Evolutionary conservation across 2,797 vertebrate species (phyloP).

Genomic region (Numenius phaeopus): DNA sequence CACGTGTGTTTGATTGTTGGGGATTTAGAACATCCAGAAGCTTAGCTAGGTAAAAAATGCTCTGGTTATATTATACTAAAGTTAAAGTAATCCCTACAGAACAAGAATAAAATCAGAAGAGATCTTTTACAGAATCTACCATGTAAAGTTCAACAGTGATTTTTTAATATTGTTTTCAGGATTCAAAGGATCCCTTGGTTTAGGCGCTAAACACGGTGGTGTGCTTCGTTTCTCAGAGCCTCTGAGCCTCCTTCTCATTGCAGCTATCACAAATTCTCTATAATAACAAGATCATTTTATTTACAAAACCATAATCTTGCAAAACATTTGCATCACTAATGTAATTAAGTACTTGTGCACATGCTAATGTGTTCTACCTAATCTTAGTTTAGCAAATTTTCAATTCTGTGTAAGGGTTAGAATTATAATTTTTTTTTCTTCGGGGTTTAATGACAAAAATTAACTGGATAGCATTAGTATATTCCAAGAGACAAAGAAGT

Average conservation of each 20-base stretch:
- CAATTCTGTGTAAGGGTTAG: slow-evolving; percentile 32
- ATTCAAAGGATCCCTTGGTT: slow-evolving; percentile 19
- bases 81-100: slow-evolving; percentile 42
- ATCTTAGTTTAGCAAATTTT: slow-evolving; percentile 74
- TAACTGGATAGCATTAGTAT: slow-evolving; percentile 17
- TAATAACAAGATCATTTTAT: slow-evolving; percentile 77
- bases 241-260: slow-evolving; percentile 57
- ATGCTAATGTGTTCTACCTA: slow-evolving; percentile 67
- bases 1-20: slow-evolving; percentile 28
- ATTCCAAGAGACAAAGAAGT: slow-evolving; percentile 44
- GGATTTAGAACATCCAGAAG: slow-evolving; percentile 61
- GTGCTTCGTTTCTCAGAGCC: slow-evolving; percentile 49
- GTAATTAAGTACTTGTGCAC: slow-evolving; percentile 77
- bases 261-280: slow-evolving; percentile 71
- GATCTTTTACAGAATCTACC: background rate
- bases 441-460: slow-evolving; percentile 47
- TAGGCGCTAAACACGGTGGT: background rate
- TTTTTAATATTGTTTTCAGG: background rate
- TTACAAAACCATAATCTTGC: slow-evolving; percentile 76
- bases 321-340: slow-evolving; percentile 80
- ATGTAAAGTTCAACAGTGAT: background rate
- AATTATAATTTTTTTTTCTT: slow-evolving; percentile 54
- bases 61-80: slow-evolving; percentile 14
- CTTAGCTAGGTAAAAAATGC: slow-evolving; percentile 25
- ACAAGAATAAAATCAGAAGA: background rate